Evolutionary conservation across 53 echinoderm and acorn worm genomes (phyloP), one percentile per base, ranked within the genome.

Genomic region (Paelopatides confundens): DNA sequence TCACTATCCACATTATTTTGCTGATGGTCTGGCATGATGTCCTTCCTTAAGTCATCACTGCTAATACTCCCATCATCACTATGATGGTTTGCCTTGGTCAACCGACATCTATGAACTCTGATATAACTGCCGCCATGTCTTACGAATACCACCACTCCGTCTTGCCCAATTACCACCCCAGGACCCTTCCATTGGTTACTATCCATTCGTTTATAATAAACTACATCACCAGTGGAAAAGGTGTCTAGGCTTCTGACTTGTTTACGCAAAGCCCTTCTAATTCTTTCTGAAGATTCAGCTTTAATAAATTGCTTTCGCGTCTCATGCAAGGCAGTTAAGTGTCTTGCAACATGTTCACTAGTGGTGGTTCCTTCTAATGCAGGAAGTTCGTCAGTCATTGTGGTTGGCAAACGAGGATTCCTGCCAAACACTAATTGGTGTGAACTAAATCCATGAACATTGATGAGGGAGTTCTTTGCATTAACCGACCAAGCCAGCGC

Each of bases 381-480:
- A 7, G 86, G 82, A n/a, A 70, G 91, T 1, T 39, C 33, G 23
- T 82, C 86, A 5, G 31, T 77, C 81, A 86, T 37, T 27, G 81
- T 85, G 28, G 90, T n/a, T n/a, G n/a, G n/a, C n/a, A n/a, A n/a
- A n/a, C n/a, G n/a, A n/a, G n/a, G n/a, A n/a, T n/a, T n/a, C 70
- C 7, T 85, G 90, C 76, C 90, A n/a, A 52, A 43, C 4, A 85
- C 90, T n/a, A 89, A 43, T 65, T 90, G 85, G 31, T 85, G 74
- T 30, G 76, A 85, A 28, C 86, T 90, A 23, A 40, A 90, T 9
- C 86, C 86, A 78, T 53, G 69, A 24, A 86, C 86, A 79, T 90
- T 90, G 8, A 63, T 77, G 78, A 90, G 48, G 21, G 86, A 15
- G 66, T 90, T 90, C 26, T 90, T 90, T 27, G 86, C 90, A 90